Conservation (phyloP, 2,888 invertebrate genomes). For the Andrena hattorfiana region DNA sequence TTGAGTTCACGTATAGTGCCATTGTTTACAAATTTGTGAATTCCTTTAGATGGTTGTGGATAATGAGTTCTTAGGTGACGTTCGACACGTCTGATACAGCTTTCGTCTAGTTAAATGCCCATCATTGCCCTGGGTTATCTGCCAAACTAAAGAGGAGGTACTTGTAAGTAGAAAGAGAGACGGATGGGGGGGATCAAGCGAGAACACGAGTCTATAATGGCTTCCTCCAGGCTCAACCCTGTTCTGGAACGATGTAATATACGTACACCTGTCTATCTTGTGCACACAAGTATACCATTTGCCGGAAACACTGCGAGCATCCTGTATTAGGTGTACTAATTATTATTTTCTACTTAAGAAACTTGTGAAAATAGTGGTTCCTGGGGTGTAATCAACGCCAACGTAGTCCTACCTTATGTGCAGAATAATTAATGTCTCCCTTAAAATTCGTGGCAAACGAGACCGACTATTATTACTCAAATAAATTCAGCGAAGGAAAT, state of each 20-base stretch:
- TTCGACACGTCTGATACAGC: conserved; percentile 57
- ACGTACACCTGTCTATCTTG: conserved; percentile 44
- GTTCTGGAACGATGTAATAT: conserved; percentile 62
- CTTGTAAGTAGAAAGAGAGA: conserved; percentile 46
- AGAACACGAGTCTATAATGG: conserved; percentile 72
- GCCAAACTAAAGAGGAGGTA: conserved; percentile 45
- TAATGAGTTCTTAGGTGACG: not conserved
- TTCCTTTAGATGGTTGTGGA: not conserved
- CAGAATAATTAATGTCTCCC: not conserved
- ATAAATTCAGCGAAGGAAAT: too few relatives aligned
- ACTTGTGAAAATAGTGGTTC: not conserved
- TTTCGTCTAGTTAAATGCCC: conserved; percentile 61
- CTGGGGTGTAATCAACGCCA: not conserved
- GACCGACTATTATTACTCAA: not conserved
- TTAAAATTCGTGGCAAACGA: not conserved
- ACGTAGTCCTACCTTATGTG: too few relatives aligned
- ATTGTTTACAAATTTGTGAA: not conserved
- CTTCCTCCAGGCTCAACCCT: conserved; percentile 74
- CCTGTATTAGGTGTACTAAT: conserved; percentile 58
- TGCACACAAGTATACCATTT: conserved; percentile 12
- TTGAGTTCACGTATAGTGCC: too few relatives aligned
- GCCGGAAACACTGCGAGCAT: conserved; percentile 22
- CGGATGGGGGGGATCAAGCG: conserved; percentile 47
- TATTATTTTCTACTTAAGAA: conserved; percentile 41
- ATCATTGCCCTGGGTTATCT: conserved; percentile 67